These are phyloP conservation scores for Dromaius novaehollandiae DNA, from an alignment of 2,113 vertebrate genomes.

Conservation along the genomic window DNA sequence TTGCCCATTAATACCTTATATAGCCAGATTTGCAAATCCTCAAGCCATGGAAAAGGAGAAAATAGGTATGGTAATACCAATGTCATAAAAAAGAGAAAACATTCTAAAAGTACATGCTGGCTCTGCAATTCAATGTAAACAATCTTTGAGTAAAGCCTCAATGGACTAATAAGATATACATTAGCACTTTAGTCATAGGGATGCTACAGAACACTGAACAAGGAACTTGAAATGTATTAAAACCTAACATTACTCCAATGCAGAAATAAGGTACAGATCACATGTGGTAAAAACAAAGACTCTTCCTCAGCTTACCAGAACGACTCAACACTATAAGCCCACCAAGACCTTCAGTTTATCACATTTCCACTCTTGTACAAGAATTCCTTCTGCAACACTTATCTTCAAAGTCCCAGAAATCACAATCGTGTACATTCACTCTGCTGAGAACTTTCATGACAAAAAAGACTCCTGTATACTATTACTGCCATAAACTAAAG, in stretches of 20 bases:
- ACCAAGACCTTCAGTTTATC: background rate
- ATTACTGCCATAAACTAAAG: background rate
- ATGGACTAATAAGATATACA: background rate
- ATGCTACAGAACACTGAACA: background rate
- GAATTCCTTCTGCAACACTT: background rate
- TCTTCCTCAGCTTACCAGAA: background rate
- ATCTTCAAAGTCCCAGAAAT: background rate
- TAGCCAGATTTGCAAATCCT: background rate
- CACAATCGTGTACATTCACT: background rate
- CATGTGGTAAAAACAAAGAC: background rate
- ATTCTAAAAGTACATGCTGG: background rate
- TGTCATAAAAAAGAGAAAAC: fast-evolving
- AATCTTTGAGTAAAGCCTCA: background rate
- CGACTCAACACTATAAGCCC: background rate
- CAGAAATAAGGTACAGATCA: background rate
- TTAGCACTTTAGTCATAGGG: background rate
- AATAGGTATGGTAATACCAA: background rate
- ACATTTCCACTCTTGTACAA: too few relatives aligned
- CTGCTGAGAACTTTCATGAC: background rate
- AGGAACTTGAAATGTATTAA: background rate
- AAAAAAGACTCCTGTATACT: background rate
- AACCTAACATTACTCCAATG: background rate
- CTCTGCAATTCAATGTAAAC: background rate
- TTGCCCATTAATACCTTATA: background rate
- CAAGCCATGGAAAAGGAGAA: background rate